Conservation (phyloP, 2,113 vertebrate species). For the Nothocercus nigrocapillus region DNA sequence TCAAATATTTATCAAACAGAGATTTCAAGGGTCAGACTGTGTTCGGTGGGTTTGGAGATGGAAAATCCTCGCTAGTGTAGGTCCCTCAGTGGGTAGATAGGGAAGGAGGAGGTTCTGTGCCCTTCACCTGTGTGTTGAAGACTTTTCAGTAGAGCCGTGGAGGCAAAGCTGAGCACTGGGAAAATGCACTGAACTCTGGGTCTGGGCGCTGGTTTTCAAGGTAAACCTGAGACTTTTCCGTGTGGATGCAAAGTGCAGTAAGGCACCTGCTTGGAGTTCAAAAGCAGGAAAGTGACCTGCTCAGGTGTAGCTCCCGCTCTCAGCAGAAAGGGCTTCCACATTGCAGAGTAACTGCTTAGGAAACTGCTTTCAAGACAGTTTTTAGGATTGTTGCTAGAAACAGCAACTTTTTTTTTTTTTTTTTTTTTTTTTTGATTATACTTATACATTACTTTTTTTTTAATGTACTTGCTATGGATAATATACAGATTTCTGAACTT, state of each 20-base stretch:
- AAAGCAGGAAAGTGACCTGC: neutral
- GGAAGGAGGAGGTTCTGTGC: neutral
- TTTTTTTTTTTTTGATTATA: neutral
- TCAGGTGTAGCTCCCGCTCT: neutral
- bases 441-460: neutral
- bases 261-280: neutral
- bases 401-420: neutral
- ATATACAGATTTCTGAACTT: neutral
- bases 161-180: neutral
- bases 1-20: neutral
- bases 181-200: neutral
- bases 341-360: neutral
- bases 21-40: neutral
- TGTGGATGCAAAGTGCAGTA: neutral
- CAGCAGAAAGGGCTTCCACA: neutral
- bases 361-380: neutral
- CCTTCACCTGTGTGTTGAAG: neutral
- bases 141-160: neutral
- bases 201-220: neutral
- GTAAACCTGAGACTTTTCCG: neutral
- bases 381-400: neutral
- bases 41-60: neutral
- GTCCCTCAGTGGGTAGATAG: neutral
- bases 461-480: neutral
- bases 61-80: neutral